Conservation (phyloP, 2,113 vertebrate species). For the Eurystomus gularis region DNA sequence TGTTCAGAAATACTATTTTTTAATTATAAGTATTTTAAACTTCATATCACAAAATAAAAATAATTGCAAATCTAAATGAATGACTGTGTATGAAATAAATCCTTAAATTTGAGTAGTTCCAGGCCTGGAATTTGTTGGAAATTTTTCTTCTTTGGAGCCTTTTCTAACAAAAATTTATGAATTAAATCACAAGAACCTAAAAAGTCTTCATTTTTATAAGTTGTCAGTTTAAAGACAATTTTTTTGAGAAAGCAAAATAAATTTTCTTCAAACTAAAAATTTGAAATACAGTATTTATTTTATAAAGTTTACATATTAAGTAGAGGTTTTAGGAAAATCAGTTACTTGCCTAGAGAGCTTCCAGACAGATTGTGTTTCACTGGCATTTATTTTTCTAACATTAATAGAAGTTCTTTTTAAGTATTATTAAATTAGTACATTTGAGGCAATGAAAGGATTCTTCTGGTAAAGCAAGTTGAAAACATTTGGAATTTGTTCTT, state of each 20-base stretch:
- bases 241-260: neutral
- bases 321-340: neutral
- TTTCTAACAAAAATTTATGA: neutral
- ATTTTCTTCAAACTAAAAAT: neutral
- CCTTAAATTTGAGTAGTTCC: neutral
- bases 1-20: neutral
- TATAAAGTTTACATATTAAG: neutral
- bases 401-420: neutral
- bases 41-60: neutral
- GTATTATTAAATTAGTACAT: neutral
- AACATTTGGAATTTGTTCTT: slow-evolving; percentile 16
- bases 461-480: neutral
- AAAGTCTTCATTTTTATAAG: neutral
- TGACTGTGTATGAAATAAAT: neutral
- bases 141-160: neutral
- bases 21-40: neutral
- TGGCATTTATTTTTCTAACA: neutral
- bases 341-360: neutral
- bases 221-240: neutral
- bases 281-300: neutral
- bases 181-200: neutral
- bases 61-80: neutral
- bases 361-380: neutral
- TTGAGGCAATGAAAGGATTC: neutral
- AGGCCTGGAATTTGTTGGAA: neutral